phyloP scores from a whole-genome alignment of 2,888 invertebrate genomes.

The Apodemia hepburni region DNA sequence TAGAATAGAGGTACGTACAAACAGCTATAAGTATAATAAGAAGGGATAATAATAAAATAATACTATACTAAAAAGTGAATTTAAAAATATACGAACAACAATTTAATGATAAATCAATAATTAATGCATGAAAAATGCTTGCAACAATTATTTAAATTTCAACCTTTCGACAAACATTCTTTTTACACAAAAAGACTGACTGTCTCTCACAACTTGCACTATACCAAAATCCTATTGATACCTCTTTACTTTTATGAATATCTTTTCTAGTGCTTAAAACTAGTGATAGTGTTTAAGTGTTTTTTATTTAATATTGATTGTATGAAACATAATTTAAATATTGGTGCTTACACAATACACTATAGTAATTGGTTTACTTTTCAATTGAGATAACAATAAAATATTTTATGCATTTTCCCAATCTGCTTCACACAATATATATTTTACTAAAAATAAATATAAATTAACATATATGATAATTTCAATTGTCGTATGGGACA shows the following conservation, averaged over 20 bases:
- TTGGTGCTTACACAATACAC: neutral
- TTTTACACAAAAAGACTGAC: neutral
- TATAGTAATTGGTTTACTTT: neutral
- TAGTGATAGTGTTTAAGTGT: constrained; percentile 3
- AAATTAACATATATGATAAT: neutral
- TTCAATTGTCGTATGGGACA: too few relatives aligned
- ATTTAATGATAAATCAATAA: too few relatives aligned
- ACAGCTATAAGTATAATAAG: too few relatives aligned
- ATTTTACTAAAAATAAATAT: neutral
- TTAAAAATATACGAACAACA: too few relatives aligned
- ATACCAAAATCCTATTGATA: neutral
- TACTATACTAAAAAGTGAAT: too few relatives aligned
- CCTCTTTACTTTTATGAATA: neutral
- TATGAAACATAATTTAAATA: constrained; percentile 2
- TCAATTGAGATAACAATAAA: neutral
- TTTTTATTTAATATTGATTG: neutral
- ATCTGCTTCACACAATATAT: neutral
- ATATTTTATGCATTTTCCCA: neutral
- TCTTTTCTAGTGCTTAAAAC: constrained; percentile 1
- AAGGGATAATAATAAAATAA: too few relatives aligned
- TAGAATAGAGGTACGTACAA: too few relatives aligned
- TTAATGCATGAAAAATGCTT: too few relatives aligned
- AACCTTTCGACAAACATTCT: too few relatives aligned
- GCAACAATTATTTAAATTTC: too few relatives aligned
- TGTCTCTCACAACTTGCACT: neutral